phyloP scores from a whole-genome alignment of 2,113 vertebrate species.

The Cyphomyrus discorhynchus region DNA sequence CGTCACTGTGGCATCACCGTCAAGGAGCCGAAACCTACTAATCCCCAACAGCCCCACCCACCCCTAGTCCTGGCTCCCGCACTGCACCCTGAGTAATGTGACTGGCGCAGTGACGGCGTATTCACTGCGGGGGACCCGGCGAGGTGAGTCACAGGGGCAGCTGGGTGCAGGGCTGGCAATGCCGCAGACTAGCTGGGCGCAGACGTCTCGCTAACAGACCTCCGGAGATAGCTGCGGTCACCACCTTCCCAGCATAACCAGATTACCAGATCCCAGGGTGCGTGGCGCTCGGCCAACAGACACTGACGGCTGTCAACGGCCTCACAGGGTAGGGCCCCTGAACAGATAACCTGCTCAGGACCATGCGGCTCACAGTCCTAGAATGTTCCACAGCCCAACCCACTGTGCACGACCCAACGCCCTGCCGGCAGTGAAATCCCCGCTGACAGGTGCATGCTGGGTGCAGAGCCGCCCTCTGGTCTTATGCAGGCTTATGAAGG shows the following conservation, averaged over 20 bases:
- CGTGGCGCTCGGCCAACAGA: slow-evolving; percentile 38
- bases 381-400: neutral
- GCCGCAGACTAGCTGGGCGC: slow-evolving; percentile 52
- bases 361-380: neutral
- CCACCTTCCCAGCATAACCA: slow-evolving; percentile 54
- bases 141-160: slow-evolving; percentile 52
- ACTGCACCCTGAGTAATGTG: slow-evolving; percentile 22
- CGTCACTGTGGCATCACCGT: neutral
- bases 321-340: slow-evolving; percentile 42
- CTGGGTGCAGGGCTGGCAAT: slow-evolving; percentile 49
- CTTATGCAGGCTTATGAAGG: neutral
- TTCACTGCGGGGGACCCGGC: neutral
- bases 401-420: neutral
- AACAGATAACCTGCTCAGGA: slow-evolving; percentile 36
- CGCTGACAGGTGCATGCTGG: neutral
- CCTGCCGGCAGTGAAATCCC: neutral
- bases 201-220: slow-evolving; percentile 30
- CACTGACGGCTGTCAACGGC: slow-evolving; percentile 48
- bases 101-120: slow-evolving; percentile 45
- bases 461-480: neutral
- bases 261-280: slow-evolving; percentile 51
- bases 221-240: slow-evolving; percentile 57
- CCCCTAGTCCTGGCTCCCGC: slow-evolving; percentile 12
- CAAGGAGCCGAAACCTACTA: neutral
- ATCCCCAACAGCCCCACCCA: neutral